These are phyloP conservation scores for Anser brachyrhynchus DNA, from an alignment of 2,113 vertebrate species.

Conservation along the genomic window DNA sequence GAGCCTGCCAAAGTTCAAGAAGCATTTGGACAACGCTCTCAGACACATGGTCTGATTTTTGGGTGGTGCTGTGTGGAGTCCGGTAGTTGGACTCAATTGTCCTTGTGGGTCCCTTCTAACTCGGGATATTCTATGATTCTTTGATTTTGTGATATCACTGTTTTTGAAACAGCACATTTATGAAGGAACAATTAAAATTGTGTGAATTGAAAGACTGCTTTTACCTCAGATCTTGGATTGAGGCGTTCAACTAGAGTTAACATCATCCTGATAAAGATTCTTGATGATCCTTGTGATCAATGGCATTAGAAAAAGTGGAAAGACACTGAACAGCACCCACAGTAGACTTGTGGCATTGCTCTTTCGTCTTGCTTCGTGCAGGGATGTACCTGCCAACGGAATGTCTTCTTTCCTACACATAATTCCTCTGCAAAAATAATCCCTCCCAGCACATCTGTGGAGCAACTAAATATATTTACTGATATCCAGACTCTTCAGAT, in stretches of 20 bases:
- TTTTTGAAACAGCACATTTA: background rate
- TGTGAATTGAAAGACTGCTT: background rate
- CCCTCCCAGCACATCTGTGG: background rate
- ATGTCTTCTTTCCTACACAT: background rate
- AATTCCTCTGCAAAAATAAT: constrained; percentile 1
- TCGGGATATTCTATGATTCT: too few species aligned
- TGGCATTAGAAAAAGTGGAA: background rate
- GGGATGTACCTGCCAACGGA: background rate
- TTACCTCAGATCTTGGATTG: background rate
- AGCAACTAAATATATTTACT: background rate
- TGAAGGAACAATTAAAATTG: background rate
- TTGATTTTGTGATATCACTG: background rate
- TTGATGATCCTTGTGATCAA: background rate
- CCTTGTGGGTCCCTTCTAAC: too few species aligned
- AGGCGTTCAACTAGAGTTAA: background rate
- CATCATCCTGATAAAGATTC: background rate
- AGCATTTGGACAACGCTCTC: too few species aligned
- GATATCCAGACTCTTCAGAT: background rate
- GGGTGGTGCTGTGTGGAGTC: too few species aligned
- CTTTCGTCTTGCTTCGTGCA: background rate
- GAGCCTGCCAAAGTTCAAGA: too few species aligned
- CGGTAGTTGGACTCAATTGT: too few species aligned
- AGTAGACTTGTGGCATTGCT: background rate
- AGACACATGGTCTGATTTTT: too few species aligned
- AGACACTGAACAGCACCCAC: background rate